Base-by-base conservation (phyloP, 2,888 invertebrate species). In the Girardia tigrina region DNA sequence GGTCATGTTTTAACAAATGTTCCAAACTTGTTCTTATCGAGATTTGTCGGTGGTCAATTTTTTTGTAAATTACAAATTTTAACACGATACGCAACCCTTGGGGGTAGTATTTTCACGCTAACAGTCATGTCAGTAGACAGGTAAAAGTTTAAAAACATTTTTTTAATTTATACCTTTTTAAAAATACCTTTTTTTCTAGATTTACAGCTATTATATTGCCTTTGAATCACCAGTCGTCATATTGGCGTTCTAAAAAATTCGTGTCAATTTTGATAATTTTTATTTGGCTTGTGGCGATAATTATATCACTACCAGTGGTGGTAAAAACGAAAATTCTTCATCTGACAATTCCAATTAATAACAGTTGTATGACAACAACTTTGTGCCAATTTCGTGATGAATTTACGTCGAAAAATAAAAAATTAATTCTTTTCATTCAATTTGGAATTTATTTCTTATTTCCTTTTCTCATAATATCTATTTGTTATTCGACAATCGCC, bases 391-490 rank as follows among this genome's bases (percentile, higher is more conserved):
- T 56, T 56, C 56, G n/a, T 20, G 23, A 56, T 6, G 56, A 56
- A 56, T 56, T 23, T 4, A 23, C 2, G n/a, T 56, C 23, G 8
- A 6, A 4, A 56, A n/a, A 4, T 2, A 6, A 16, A 6, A 8
- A 2, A 16, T n/a, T 23, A 56, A 23, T 56, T 6, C n/a, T 56
- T 12, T 56, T n/a, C 20, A 56, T 56, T 8, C 56, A 56, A n/a
- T 56, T 56, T 56, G 56, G 56, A 56, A 56, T 56, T 56, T 56
- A 56, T 56, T 56, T 56, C n/a, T 16, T 56, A 20, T 56, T 56
- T 56, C 56, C 56, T 20, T 56, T 56, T n/a, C n/a, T 56, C 4
- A 56, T 56, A 20, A 56, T 56, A 6, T 56, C 20, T 56, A 56
- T 56, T 56, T 56, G 56, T n/a, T 56, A 56, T n/a, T 20, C 23